Evolutionary conservation across 2,888 invertebrate species (phyloP).

Genomic region (Euphydryas editha): DNA sequence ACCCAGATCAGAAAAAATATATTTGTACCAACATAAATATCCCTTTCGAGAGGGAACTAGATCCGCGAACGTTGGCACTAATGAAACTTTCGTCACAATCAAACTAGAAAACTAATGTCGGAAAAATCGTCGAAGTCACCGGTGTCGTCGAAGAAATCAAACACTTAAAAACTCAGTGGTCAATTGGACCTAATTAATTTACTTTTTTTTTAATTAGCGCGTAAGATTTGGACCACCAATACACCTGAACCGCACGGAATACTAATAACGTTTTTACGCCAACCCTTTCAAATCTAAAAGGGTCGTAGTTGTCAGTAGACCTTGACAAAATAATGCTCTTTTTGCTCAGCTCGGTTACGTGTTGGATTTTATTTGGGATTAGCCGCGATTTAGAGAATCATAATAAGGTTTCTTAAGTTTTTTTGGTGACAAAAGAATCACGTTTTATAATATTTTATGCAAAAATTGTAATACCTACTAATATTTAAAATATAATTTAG

Average conservation of each 20-base stretch:
- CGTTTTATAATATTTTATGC: not conserved
- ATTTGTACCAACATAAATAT: too few relatives aligned
- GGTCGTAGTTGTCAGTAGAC: slow-evolving; percentile 48
- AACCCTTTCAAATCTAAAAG: slow-evolving; percentile 53
- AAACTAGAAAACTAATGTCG: too few relatives aligned
- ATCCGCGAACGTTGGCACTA: too few relatives aligned
- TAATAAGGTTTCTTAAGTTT: slow-evolving; percentile 26
- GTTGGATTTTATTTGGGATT: slow-evolving; percentile 36
- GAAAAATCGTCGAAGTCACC: too few relatives aligned
- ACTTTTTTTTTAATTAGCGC: not conserved
- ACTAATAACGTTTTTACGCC: slow-evolving; percentile 66
- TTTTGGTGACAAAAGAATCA: not conserved
- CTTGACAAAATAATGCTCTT: slow-evolving; percentile 39
- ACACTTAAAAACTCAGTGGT: too few relatives aligned
- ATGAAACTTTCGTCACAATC: too few relatives aligned
- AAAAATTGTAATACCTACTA: not conserved
- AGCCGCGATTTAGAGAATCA: slow-evolving; percentile 18
- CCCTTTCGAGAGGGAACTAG: too few relatives aligned
- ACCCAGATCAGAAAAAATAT: too few relatives aligned
- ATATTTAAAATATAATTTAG: too few relatives aligned
- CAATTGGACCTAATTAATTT: not conserved
- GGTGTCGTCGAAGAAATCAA: too few relatives aligned
- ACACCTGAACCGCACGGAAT: slow-evolving; percentile 64
- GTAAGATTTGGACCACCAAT: slow-evolving; percentile 43
- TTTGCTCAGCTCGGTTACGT: slow-evolving; percentile 38